These are phyloP conservation scores for Papilio xuthus DNA, from an alignment of 1,140 invertebrate species.

Conservation along the genomic window DNA sequence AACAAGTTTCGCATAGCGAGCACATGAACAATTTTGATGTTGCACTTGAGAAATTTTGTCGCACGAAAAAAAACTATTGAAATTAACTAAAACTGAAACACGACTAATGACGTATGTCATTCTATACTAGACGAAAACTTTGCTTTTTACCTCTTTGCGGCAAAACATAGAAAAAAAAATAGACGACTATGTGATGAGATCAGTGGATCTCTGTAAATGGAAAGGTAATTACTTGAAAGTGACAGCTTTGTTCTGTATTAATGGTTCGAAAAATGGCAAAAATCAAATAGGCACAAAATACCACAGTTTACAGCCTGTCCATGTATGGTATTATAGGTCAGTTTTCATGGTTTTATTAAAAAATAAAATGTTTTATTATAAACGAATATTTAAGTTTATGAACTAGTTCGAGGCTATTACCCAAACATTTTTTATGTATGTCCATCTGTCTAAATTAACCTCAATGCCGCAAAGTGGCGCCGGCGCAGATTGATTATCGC, in stretches of 20 bases:
- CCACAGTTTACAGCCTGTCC: no score
- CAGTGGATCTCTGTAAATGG: no score
- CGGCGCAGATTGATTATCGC: slow-evolving; percentile 51
- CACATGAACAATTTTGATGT: neutral
- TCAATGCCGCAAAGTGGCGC: slow-evolving; percentile 47
- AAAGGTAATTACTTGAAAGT: no score
- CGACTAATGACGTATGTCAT: slow-evolving; percentile 14
- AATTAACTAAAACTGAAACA: neutral
- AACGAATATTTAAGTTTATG: neutral
- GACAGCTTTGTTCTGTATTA: no score
- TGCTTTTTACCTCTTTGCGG: neutral
- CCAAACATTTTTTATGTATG: slow-evolving; percentile 44
- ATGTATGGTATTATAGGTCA: no score
- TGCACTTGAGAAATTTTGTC: neutral
- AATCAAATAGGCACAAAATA: no score
- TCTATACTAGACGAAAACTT: neutral
- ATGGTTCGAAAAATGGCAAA: no score
- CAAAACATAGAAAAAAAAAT: neutral
- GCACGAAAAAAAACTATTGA: neutral
- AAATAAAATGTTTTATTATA: no score
- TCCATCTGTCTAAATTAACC: slow-evolving; percentile 54
- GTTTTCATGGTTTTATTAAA: no score
- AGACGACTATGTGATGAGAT: no score
- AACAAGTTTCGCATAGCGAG: neutral
- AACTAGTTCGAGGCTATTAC: slow-evolving; percentile 37